Conservation (phyloP, 2,113 vertebrate species). For the Gallinago media region DNA sequence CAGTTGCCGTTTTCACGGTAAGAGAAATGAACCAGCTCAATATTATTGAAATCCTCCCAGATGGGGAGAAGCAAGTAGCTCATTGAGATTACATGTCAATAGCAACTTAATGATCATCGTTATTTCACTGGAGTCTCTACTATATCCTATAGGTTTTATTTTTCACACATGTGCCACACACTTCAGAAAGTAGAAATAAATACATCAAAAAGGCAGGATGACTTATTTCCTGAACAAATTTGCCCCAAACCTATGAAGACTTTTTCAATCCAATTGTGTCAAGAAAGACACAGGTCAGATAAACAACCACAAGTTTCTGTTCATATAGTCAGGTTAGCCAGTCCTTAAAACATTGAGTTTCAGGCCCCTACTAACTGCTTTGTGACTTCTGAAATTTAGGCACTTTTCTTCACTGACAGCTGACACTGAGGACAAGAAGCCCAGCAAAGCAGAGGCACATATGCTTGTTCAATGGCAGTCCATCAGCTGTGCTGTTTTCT, state of each 20-base stretch:
- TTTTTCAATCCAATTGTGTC: neutral
- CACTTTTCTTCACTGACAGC: neutral
- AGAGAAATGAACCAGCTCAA: neutral
- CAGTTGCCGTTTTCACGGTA: neutral
- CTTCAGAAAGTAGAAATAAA: neutral
- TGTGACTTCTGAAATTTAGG: neutral
- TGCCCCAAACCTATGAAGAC: neutral
- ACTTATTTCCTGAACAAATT: neutral
- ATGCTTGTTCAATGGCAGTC: neutral
- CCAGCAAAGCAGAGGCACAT: neutral
- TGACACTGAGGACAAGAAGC: neutral
- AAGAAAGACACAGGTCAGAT: neutral
- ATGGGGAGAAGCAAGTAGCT: neutral
- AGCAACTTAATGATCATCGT: neutral
- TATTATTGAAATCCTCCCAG: neutral
- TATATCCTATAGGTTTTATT: neutral
- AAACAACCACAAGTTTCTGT: neutral
- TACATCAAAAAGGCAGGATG: neutral
- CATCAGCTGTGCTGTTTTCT: neutral
- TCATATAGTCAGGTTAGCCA: neutral
- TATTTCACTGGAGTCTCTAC: neutral
- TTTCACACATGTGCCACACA: neutral
- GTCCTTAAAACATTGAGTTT: neutral
- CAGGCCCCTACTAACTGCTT: neutral
- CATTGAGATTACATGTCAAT: neutral